Percentiles rank a stretch among this genome's conserved stretches.
phyloP scores from a whole-genome alignment of 2,888 invertebrate species.

The Pseudanteris insignis region DNA sequence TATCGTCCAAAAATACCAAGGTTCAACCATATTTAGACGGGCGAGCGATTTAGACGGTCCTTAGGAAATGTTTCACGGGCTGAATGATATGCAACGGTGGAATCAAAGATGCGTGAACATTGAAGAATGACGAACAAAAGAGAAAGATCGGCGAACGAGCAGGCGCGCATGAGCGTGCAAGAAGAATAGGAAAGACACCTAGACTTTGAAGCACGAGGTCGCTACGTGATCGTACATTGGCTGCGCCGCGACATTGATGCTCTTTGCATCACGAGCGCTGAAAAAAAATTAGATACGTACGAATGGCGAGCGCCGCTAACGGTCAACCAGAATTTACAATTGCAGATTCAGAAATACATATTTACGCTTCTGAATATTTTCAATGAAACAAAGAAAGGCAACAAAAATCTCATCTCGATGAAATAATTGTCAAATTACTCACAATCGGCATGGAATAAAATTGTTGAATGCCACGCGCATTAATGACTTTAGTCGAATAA shows the following conservation, averaged over 20 bases:
- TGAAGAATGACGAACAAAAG: slow-evolving; percentile 34
- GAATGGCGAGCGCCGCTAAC: too few relatives aligned
- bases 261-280: slow-evolving; percentile 38
- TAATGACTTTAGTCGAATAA: too few relatives aligned
- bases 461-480: too few relatives aligned
- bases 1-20: slow-evolving; percentile 7
- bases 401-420: too few relatives aligned
- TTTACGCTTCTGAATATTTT: too few relatives aligned
- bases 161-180: slow-evolving; percentile 21
- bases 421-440: too few relatives aligned
- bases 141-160: slow-evolving; percentile 36
- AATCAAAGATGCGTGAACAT: slow-evolving; percentile 23
- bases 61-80: slow-evolving; percentile 9
- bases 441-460: too few relatives aligned
- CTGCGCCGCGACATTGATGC: slow-evolving; percentile 41
- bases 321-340: too few relatives aligned
- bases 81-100: slow-evolving; percentile 3
- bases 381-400: too few relatives aligned
- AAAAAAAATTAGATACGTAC: slow-evolving; percentile 30
- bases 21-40: not conserved
- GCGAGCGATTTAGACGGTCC: not conserved
- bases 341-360: too few relatives aligned
- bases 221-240: slow-evolving; percentile 43
- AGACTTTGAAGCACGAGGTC: slow-evolving; percentile 45
- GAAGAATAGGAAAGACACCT: slow-evolving; percentile 43